Evolutionary conservation across 2,888 invertebrate species (phyloP), one percentile per base, ranked within the genome.

Genomic region (Helicoverpa assulta): DNA sequence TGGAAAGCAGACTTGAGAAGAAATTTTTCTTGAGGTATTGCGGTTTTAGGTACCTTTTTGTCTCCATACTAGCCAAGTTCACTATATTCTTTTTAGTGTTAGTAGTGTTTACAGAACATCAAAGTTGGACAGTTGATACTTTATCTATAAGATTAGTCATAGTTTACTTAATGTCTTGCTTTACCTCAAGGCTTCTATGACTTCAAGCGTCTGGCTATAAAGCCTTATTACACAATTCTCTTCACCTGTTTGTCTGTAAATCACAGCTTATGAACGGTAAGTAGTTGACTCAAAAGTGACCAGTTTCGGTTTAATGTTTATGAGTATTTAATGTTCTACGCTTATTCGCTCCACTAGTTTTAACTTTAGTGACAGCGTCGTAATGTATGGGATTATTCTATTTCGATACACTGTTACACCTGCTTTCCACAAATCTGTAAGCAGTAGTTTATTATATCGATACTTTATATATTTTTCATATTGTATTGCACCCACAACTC

Each of bases 291-390:
- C 47, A 47, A 47, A 47, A 6, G 10, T n/a, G 16, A n/a, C n/a
- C 47, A 47, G 47, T 47, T 16, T n/a, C n/a, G 47, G 47, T 47
- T 47, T 47, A n/a, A 47, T n/a, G 47, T 47, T 47, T 47, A 47
- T 47, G 47, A 47, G 47, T 47, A 47, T 47, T 47, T 47, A 47
- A n/a, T 47, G 47, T 47, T 47, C n/a, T 47, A 47, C 47, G 47
- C 47, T n/a, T 47, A n/a, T 47, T 47, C 16, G n/a, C 47, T 47
- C 6, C n/a, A 47, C 47, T 47, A 16, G 47, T 47, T 47, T n/a
- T 47, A n/a, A 47, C 16, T 47, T 47, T 47, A n/a, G n/a, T 47
- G 40, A 1, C 14, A 40, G 40, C 10, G 16, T 14, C 43, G 16
- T 43, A 2, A 43, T 14, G 16, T 43, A 43, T 16, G 43, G 43